phyloP scores from a whole-genome alignment of 2,797 vertebrate species.

The Myotis findleyi region DNA sequence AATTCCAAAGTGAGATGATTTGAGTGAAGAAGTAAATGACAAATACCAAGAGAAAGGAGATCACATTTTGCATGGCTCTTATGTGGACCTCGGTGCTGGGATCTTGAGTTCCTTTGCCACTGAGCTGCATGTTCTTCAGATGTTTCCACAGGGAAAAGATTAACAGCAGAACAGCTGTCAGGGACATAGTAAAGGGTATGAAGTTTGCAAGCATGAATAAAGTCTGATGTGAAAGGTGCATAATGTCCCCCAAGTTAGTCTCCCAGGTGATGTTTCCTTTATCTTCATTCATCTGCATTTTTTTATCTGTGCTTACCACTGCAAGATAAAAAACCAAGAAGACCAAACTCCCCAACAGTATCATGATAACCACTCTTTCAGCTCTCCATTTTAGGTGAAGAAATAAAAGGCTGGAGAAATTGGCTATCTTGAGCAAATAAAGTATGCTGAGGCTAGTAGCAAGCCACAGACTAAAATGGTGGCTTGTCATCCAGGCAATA shows the following conservation, averaged over 20 bases:
- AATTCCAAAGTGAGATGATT: background rate
- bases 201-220: fast-evolving
- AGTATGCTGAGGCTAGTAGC: constrained; percentile 24
- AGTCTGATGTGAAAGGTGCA: fast-evolving
- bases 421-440: constrained; percentile 60
- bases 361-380: background rate
- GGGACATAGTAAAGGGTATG: background rate
- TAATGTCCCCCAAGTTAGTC: fast-evolving
- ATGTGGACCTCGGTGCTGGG: background rate
- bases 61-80: constrained; percentile 25
- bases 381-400: constrained; percentile 28
- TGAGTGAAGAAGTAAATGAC: background rate
- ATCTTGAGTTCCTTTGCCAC: background rate
- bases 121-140: constrained; percentile 4
- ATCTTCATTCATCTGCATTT: fast-evolving
- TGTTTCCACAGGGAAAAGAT: constrained; percentile 59
- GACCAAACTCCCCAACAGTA: background rate
- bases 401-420: constrained; percentile 27
- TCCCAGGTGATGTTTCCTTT: constrained; percentile 38
- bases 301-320: fast-evolving
- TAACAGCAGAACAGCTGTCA: constrained; percentile 19
- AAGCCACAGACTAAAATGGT: constrained; percentile 66
- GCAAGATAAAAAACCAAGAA: background rate
- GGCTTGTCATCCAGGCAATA: background rate
- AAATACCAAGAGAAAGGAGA: constrained; percentile 61